These are phyloP conservation scores for Melospiza georgiana DNA, from an alignment of 2,113 vertebrate species.

Conservation along the genomic window DNA sequence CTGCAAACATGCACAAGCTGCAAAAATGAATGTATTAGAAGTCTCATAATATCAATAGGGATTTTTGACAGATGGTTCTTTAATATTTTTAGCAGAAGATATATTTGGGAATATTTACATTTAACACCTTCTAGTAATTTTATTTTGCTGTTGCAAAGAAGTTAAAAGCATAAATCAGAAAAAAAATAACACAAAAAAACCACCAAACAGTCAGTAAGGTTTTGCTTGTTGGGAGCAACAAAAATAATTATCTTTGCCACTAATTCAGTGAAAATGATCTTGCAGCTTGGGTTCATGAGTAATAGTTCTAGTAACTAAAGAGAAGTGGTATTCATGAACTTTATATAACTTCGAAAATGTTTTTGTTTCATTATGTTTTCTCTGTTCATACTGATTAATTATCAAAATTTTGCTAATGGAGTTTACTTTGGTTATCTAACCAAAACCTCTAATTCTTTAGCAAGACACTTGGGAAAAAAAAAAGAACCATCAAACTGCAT, in stretches of 20 bases:
- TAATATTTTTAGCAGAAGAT: background rate
- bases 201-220: background rate
- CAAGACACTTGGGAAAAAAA: background rate
- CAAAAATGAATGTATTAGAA: background rate
- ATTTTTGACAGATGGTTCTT: background rate
- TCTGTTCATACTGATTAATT: background rate
- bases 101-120: background rate
- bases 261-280: background rate
- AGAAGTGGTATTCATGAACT: background rate
- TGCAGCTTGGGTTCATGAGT: background rate
- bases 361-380: background rate
- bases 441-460: background rate
- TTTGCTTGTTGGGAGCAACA: background rate
- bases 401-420: background rate
- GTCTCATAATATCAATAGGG: background rate
- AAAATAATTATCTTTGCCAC: background rate
- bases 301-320: background rate
- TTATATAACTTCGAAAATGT: background rate
- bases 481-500: background rate
- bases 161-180: background rate
- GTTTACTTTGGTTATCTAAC: background rate
- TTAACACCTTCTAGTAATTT: background rate
- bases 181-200: background rate
- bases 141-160: background rate
- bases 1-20: background rate